Percentiles rank a stretch among this genome's conserved stretches.
These are phyloP conservation scores for Heliconius himera DNA, from an alignment of 1,140 invertebrate genomes.

Conservation along the genomic window DNA sequence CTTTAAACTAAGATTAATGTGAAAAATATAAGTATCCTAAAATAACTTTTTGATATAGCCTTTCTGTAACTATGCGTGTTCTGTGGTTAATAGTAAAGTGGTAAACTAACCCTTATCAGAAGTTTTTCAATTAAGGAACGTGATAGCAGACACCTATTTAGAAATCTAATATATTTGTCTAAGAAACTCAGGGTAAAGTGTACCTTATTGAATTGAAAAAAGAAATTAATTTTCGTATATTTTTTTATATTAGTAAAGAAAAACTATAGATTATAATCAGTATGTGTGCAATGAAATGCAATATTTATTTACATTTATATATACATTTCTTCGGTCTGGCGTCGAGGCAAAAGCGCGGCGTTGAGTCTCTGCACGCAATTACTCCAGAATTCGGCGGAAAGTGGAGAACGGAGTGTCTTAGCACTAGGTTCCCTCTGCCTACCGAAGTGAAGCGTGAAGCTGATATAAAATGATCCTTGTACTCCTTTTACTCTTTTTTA, in stretches of 20 bases:
- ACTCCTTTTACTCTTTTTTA: too few relatives aligned
- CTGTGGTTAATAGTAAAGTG: slow-evolving; percentile 23
- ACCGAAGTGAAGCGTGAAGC: too few relatives aligned
- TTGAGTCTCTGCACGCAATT: too few relatives aligned
- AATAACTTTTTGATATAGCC: not conserved
- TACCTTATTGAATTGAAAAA: not conserved
- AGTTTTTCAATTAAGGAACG: slow-evolving; percentile 70
- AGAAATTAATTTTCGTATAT: not conserved
- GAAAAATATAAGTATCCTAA: not conserved
- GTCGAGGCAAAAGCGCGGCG: too few relatives aligned
- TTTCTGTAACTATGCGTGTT: not conserved
- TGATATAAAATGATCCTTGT: too few relatives aligned
- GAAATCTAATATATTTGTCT: not conserved
- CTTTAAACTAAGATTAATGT: too few relatives aligned
- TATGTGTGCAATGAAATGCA: not conserved
- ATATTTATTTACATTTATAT: too few relatives aligned
- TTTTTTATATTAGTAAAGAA: not conserved
- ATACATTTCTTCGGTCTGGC: too few relatives aligned
- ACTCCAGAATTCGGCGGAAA: too few relatives aligned
- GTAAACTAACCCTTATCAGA: slow-evolving; percentile 62
- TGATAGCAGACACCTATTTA: slow-evolving; percentile 44
- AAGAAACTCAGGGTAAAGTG: not conserved
- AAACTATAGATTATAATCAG: not conserved
- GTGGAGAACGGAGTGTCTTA: too few relatives aligned
- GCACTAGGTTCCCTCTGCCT: too few relatives aligned